Base-by-base conservation (phyloP, 2,888 invertebrate species). In the Bellardia pandia region DNA sequence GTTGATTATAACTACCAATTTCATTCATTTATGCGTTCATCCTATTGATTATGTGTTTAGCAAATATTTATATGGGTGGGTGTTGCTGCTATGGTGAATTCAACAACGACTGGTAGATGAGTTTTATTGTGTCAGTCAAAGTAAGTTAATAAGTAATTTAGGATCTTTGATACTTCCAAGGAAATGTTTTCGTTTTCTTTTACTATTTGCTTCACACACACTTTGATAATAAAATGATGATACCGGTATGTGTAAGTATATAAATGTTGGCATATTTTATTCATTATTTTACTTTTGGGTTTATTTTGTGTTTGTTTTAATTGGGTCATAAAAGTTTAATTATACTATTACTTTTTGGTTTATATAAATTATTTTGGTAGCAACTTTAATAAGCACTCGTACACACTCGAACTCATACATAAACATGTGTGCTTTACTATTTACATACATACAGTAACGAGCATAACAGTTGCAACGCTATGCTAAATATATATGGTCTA, bases 301-400 rank as follows among this genome's bases (percentile, higher is more conserved):
- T 45, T 13, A 45, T 42, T 68, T 66, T 68, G 66, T 81, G 56
- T 58, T 69, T n/a, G 9, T 37, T 60, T 81, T 69, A 69, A 82
- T 82, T 69, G 69, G n/a, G 56, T 53, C 62, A 82, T 82, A 76
- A 82, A 82, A 76, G 60, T 82, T 82, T 82, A 71, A 82, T 71
- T 82, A 69, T 78, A 16, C 69, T 33, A 68, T 45, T 56, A 60
- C 42, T 62, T 60, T 11, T 62, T 14, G 13, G 51, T 23, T 23
- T 68, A 51, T 76, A 74, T 40, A 58, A 23, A 37, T 60, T 69
- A 68, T 81, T 81, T 75, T 30, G 16, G 60, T 45, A 62, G 60
- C 6, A 33, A 33, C 37, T 42, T 45, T 58, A 42, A 53, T 14
- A 45, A 33, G 30, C 33, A 9, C 40, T 40, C 40, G 8, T n/a